phyloP scores from a whole-genome alignment of 1,140 invertebrate species.

The Penaeus indicus region DNA sequence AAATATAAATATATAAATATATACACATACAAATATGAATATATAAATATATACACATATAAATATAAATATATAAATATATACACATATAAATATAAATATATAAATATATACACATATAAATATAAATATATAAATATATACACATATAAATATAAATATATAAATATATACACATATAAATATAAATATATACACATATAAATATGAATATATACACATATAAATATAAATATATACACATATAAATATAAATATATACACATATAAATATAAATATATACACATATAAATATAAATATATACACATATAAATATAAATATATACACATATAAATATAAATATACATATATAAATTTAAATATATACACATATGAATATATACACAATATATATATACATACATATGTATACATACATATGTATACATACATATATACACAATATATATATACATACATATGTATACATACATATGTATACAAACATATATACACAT shows the following conservation, averaged over 20 bases:
- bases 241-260: slow-evolving; percentile 12
- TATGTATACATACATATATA: not conserved
- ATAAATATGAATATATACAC: slow-evolving; percentile 11
- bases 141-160: slow-evolving; percentile 27
- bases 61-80: slow-evolving; percentile 38
- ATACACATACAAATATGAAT: not conserved
- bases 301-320: slow-evolving; percentile 38
- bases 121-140: not conserved
- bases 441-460: no score
- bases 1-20: no score
- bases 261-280: slow-evolving; percentile 33
- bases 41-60: slow-evolving; percentile 16
- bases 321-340: not conserved
- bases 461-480: no score
- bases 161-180: slow-evolving; percentile 41
- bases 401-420: not conserved
- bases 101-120: slow-evolving; percentile 3
- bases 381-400: slow-evolving; percentile 19
- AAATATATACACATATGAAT: slow-evolving; percentile 37
- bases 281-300: slow-evolving; percentile 31
- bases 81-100: slow-evolving; percentile 31
- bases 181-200: slow-evolving; percentile 19
- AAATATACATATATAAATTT: slow-evolving; percentile 12
- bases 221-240: not conserved
- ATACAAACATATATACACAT: no score